Conservation (phyloP, 2,113 vertebrate genomes). For the Dromaius novaehollandiae region DNA sequence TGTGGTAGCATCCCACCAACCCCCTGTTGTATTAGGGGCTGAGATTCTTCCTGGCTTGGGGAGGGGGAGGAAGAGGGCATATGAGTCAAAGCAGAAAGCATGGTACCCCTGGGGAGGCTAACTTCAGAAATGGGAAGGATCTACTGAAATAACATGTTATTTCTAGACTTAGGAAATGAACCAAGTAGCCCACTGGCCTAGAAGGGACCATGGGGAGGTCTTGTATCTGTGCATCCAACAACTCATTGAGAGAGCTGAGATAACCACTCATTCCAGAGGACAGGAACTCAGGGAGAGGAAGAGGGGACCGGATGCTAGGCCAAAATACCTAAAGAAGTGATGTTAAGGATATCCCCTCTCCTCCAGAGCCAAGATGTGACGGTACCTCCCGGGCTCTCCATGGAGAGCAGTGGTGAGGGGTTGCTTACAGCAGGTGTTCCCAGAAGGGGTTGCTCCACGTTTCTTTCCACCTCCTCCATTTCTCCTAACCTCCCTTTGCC, state of each 20-base stretch:
- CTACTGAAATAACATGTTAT: slow-evolving; percentile 47
- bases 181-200: background rate
- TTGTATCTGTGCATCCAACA: background rate
- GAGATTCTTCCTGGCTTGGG: background rate
- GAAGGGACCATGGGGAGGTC: background rate
- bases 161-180: slow-evolving; percentile 59
- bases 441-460: background rate
- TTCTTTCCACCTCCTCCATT: background rate
- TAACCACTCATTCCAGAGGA: slow-evolving; percentile 29
- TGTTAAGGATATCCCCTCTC: slow-evolving; percentile 71
- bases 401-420: background rate
- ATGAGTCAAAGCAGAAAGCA: slow-evolving; percentile 7
- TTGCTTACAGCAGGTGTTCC: background rate
- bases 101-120: background rate
- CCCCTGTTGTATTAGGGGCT: background rate
- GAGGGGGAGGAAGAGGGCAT: background rate
- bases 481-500: background rate
- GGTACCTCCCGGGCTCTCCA: background rate
- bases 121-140: background rate
- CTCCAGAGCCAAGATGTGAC: slow-evolving; percentile 61
- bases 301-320: slow-evolving; percentile 49
- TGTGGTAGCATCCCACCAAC: background rate
- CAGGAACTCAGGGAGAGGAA: slow-evolving; percentile 67
- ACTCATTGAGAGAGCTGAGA: background rate
- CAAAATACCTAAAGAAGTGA: slow-evolving; percentile 58